Base-by-base conservation (phyloP, 1,140 invertebrate species). In the Drosophila paulistorum region DNA sequence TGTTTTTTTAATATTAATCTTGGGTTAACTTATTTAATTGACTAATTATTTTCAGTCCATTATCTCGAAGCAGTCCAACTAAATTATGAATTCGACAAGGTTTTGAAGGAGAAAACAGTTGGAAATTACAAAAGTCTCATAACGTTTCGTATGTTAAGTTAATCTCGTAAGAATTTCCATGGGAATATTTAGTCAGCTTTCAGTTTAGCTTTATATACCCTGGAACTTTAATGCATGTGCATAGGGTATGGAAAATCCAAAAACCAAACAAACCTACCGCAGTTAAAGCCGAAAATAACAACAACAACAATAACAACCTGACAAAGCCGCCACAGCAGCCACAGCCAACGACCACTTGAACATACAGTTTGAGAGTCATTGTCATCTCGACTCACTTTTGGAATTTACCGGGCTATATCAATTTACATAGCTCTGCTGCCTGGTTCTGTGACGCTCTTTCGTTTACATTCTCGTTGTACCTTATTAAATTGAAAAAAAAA, bases 321-420 rank as follows among this genome's bases (percentile, higher is more conserved):
- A 51, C 45, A 51, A 20, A 51, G 17, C 17, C 17, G 45, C 37
- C 37, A 11, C 37, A 11, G 11, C 35, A 37, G 45, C 37, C 37
- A 11, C 37, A 39, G 10, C 23, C 37, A 10, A 10, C 17, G 10
- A 9, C 17, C 45, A 48, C 45, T 51, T 51, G 54, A 55, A 35
- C 54, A 42, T 30, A 81, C 74, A 86, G 83, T 81, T 86, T 78
- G 77, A 76, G 72, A 72, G 76, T 39, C 68, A 66, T 48, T 74
- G 68, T 71, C 71, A 74, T 71, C 14, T 48, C 7, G 14, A 7
- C 7, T 45, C 20, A 9, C 17, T n/a, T 51, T 7, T 14, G 7
- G 65, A 69, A 17, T 73, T 65, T 59, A 64, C 51, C 10, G 20
- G 51, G 23, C 26, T 33, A 48, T 74, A 74, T 78, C 76, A 78